Conservation (phyloP, 1,140 invertebrate species). For the Phenacoccus solenopsis region DNA sequence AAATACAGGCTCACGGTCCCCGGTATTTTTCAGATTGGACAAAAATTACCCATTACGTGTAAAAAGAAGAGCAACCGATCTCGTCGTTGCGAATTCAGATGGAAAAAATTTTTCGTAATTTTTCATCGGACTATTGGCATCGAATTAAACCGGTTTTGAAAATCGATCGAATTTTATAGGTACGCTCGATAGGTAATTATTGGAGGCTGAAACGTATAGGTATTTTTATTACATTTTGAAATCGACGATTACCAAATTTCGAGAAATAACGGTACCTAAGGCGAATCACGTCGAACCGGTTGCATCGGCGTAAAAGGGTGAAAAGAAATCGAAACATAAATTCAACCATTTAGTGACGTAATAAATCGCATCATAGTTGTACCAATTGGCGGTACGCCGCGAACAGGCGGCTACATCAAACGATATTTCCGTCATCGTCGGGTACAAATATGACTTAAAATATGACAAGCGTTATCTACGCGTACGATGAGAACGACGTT, state of each 20-base stretch:
- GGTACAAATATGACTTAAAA: constrained; percentile 4
- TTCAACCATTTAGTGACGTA: constrained; percentile 5
- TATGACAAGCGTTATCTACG: not conserved
- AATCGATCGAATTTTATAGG: not conserved
- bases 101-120: no score
- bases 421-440: constrained; percentile 6
- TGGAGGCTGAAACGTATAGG: not conserved
- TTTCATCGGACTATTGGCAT: no score
- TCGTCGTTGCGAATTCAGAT: no score
- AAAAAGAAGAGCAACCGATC: no score
- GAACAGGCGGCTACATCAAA: constrained; percentile 6
- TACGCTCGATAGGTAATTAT: not conserved
- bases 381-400: not conserved
- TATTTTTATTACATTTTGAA: not conserved
- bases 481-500: no score
- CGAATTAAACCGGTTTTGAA: not conserved
- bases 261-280: not conserved
- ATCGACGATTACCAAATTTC: not conserved
- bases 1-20: no score
- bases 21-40: no score
- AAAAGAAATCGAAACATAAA: no score
- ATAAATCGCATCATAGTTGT: not conserved
- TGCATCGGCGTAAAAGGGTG: not conserved
- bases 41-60: no score
- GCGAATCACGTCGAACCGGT: not conserved